Evolutionary conservation across 2,888 invertebrate genomes (phyloP).

Genomic region (Alviniconcha strummeri): DNA sequence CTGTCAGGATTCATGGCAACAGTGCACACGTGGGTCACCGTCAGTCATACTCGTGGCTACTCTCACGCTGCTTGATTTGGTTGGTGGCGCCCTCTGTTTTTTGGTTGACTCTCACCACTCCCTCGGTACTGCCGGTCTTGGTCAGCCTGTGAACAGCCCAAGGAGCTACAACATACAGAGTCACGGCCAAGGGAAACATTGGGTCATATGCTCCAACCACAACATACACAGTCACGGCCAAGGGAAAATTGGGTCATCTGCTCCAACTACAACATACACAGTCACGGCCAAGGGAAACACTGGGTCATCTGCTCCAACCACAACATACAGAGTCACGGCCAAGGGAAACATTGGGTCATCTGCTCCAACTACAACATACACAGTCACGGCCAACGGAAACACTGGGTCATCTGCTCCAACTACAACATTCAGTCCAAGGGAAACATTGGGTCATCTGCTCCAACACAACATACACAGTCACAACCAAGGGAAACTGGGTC

Average conservation of each 20-base stretch:
- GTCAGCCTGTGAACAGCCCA: constrained; percentile 51
- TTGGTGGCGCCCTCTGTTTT: constrained; percentile 38
- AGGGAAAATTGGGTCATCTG: not conserved
- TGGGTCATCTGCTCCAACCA: not conserved
- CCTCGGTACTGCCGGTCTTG: constrained; percentile 54
- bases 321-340: not conserved
- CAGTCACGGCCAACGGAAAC: not conserved
- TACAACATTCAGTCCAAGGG: no score
- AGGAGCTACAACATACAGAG: not conserved
- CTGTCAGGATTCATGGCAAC: not conserved
- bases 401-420: no score
- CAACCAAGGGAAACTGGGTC: not conserved
- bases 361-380: no score
- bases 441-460: no score
- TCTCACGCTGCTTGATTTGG: constrained; percentile 58
- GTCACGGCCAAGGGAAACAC: not conserved
- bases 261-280: not conserved
- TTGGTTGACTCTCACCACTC: constrained; percentile 59
- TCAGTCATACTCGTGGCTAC: constrained; percentile 67
- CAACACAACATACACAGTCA: not conserved
- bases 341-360: no score
- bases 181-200: no score
- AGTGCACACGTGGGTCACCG: not conserved
- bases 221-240: not conserved
- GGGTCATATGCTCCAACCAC: not conserved